phyloP scores from a whole-genome alignment of 2,797 vertebrate genomes.

The Glyptemys insculpta region DNA sequence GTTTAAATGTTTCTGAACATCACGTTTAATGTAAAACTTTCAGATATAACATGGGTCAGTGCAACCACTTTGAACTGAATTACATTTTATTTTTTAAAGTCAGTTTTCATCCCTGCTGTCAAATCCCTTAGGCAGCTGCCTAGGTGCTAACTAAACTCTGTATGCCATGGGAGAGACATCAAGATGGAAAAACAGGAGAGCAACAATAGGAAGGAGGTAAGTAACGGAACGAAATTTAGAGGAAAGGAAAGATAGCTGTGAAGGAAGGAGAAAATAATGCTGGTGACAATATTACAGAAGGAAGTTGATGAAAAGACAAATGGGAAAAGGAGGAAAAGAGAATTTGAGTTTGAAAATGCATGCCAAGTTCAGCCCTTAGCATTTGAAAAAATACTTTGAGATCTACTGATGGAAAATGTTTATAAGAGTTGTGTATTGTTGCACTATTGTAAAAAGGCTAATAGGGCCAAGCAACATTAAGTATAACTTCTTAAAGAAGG shows the following conservation, averaged over 20 bases:
- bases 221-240: background rate
- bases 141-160: background rate
- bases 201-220: background rate
- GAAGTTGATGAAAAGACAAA: background rate
- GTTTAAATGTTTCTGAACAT: background rate
- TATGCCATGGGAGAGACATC: background rate
- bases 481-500: background rate
- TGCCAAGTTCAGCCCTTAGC: background rate
- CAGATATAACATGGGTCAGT: background rate
- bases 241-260: background rate
- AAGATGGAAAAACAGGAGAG: background rate
- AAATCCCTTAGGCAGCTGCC: background rate
- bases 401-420: background rate
- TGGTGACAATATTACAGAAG: background rate
- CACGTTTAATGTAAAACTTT: background rate
- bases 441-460: background rate
- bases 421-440: background rate
- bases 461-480: background rate
- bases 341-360: background rate
- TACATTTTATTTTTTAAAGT: background rate
- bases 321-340: background rate
- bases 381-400: background rate
- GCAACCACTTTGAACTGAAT: background rate
- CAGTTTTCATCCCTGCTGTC: background rate
- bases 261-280: background rate